Conservation (phyloP, 2,113 vertebrate genomes). For the Passerina amoena region DNA sequence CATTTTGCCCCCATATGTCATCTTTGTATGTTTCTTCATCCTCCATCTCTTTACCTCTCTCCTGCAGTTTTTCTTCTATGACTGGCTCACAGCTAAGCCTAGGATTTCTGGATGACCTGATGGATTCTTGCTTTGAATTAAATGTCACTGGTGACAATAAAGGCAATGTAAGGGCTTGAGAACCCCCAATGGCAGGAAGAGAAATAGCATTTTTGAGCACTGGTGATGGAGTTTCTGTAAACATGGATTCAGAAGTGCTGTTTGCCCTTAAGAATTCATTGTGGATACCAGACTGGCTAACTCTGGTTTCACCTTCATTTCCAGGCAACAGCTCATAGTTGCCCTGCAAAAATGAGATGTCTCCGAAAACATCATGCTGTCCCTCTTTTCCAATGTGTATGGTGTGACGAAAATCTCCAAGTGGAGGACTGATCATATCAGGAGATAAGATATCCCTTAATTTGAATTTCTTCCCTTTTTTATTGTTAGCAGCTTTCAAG, state of each 20-base stretch:
- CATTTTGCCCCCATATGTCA: constrained; percentile 75
- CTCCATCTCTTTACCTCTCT: constrained; percentile 73
- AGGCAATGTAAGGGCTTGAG: constrained; percentile 92
- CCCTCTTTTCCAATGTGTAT: constrained; percentile 96
- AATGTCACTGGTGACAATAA: constrained; percentile 85
- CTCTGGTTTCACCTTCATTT: constrained; percentile 73
- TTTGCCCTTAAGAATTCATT: constrained; percentile 90
- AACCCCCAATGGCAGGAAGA: constrained; percentile 92
- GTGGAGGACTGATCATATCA: constrained; percentile 97
- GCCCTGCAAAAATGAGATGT: constrained; percentile 97
- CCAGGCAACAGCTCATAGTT: constrained; percentile 94
- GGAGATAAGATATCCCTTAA: constrained; percentile 95
- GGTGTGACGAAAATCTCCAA: constrained; percentile 97
- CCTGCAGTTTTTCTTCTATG: constrained; percentile 77
- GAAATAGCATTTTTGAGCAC: constrained; percentile 99
- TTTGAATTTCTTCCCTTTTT: constrained; percentile 97
- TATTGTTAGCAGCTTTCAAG: constrained; percentile 90
- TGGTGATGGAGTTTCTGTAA: constrained; percentile 90
- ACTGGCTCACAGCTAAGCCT: constrained; percentile 80
- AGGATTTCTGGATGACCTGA: constrained; percentile 77
- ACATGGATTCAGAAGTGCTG: constrained; percentile 91
- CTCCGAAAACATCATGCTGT: constrained; percentile 92
- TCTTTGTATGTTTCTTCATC: constrained; percentile 76
- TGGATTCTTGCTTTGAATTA: constrained; percentile 81
- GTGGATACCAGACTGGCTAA: constrained; percentile 79